Conservation (phyloP, 1,140 invertebrate species). For the Ostrea denselamellosa region DNA sequence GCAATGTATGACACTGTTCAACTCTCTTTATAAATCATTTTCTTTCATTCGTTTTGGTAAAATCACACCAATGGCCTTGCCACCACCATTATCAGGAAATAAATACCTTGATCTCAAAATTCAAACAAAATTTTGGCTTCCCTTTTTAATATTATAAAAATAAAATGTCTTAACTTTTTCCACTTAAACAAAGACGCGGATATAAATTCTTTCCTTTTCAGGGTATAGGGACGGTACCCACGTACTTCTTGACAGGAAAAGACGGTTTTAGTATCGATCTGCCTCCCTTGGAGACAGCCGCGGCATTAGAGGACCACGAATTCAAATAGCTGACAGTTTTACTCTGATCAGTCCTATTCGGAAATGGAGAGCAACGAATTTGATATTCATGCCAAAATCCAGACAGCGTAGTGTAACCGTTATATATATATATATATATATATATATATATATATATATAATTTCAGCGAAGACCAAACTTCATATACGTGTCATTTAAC, state of each 20-base stretch:
- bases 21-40: neutral
- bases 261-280: constrained; percentile 60
- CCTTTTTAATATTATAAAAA: too few species aligned
- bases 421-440: too few species aligned
- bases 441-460: too few species aligned
- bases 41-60: neutral
- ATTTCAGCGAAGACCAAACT: neutral
- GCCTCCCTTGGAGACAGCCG: constrained; percentile 48
- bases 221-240: constrained; percentile 62
- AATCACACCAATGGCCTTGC: neutral
- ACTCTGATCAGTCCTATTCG: neutral
- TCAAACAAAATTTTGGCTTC: too few species aligned
- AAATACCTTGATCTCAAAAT: too few species aligned
- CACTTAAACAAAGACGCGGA: too few species aligned
- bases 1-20: too few species aligned
- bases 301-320: constrained; percentile 42
- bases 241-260: constrained; percentile 59
- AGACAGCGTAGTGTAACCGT: too few species aligned
- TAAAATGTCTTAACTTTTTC: too few species aligned
- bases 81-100: too few species aligned
- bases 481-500: too few species aligned
- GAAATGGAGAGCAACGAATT: neutral
- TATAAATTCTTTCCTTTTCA: constrained; percentile 32
- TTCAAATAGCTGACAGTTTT: constrained; percentile 47
- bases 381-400: neutral